phyloP scores from a whole-genome alignment of 2,888 invertebrate genomes.

The Silvanus unidentatus region DNA sequence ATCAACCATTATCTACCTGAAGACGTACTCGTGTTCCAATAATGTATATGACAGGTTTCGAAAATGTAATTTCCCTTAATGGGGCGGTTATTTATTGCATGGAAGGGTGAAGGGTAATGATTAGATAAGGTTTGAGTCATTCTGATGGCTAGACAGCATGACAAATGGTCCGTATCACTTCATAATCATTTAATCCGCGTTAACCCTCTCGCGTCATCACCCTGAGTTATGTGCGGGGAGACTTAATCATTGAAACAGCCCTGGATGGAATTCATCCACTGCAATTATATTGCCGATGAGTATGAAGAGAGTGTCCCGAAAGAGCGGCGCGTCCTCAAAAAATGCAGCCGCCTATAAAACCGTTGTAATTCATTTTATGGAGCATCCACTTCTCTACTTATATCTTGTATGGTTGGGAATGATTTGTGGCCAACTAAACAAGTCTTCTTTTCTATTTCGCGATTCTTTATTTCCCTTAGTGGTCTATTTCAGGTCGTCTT shows the following conservation, averaged over 20 bases:
- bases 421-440: slow-evolving; percentile 46
- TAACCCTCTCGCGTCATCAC: slow-evolving; percentile 47
- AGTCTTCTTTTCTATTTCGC: slow-evolving; percentile 46
- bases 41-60: too few relatives aligned
- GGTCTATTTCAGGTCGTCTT: slow-evolving; percentile 34
- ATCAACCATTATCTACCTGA: too few relatives aligned
- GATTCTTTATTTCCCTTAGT: slow-evolving; percentile 44
- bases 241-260: slow-evolving; percentile 23
- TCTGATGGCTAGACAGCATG: slow-evolving; percentile 39
- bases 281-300: too few relatives aligned
- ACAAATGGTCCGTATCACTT: slow-evolving; percentile 47
- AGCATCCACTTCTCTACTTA: slow-evolving; percentile 28
- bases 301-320: too few relatives aligned
- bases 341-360: too few relatives aligned
- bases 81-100: too few relatives aligned
- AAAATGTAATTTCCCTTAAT: too few relatives aligned
- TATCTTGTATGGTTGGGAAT: slow-evolving; percentile 25
- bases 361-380: slow-evolving; percentile 38
- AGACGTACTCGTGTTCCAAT: too few relatives aligned
- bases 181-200: slow-evolving; percentile 48
- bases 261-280: background rate
- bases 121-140: slow-evolving; percentile 6
- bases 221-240: slow-evolving; percentile 30
- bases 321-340: too few relatives aligned
- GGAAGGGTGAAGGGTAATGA: too few relatives aligned